phyloP scores from a whole-genome alignment of 2,113 vertebrate genomes.

The Hypanus sabinus region DNA sequence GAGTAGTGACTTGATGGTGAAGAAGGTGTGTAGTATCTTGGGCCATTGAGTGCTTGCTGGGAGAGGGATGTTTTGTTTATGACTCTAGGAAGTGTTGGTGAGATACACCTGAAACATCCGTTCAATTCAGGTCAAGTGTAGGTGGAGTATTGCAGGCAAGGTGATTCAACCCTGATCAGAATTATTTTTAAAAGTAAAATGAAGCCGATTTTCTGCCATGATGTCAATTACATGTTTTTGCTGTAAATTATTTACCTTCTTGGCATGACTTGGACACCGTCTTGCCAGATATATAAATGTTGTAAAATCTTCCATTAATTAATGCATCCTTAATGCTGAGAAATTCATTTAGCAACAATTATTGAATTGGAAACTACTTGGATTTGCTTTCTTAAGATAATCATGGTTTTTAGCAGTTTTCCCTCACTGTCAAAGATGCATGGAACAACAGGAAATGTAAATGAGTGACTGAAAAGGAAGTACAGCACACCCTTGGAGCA shows the following conservation, averaged over 20 bases:
- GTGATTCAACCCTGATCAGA: neutral
- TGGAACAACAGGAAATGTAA: neutral
- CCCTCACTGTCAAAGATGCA: neutral
- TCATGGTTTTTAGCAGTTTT: neutral
- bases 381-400: neutral
- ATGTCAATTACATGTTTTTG: neutral
- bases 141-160: too few species aligned
- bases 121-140: too few species aligned
- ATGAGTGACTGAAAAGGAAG: neutral
- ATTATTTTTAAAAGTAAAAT: neutral
- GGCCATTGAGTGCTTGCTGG: too few species aligned
- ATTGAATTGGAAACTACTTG: neutral
- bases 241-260: neutral
- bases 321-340: neutral
- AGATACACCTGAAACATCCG: too few species aligned
- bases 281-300: neutral
- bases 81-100: too few species aligned
- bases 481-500: too few species aligned
- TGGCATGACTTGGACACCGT: neutral
- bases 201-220: neutral
- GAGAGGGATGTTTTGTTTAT: too few species aligned
- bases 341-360: constrained; percentile 7
- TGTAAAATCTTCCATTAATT: neutral
- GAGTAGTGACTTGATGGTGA: too few species aligned
- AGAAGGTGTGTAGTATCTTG: too few species aligned